Evolutionary conservation across 2,797 vertebrate genomes (phyloP).

Genomic region (Bradypodion ventrale): DNA sequence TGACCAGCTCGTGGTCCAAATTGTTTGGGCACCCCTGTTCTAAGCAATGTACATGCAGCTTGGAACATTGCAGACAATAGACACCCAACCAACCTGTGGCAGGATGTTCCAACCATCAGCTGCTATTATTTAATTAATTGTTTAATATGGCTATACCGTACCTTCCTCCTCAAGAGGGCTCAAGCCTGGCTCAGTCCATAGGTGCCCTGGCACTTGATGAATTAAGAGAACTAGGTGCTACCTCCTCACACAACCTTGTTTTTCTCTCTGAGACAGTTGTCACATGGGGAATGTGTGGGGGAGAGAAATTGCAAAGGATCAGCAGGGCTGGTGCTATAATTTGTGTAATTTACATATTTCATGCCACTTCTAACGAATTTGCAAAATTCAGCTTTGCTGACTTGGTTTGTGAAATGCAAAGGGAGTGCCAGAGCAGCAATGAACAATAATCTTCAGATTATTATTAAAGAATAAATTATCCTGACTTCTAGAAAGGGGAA

Average conservation of each 20-base stretch:
- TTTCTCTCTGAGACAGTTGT: background rate
- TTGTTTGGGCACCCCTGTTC: no score
- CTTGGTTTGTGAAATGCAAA: background rate
- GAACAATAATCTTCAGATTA: background rate
- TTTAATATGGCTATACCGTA: no score
- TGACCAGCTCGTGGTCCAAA: no score
- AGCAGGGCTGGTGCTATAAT: background rate
- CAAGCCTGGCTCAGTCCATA: background rate
- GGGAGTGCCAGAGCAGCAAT: background rate
- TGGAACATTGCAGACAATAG: background rate
- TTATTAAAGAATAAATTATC: background rate
- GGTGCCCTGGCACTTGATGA: background rate
- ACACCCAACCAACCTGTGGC: background rate
- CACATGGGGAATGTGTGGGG: background rate
- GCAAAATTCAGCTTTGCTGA: background rate
- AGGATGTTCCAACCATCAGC: background rate
- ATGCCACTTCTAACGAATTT: conserved; percentile 1
- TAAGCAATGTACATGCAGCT: no score
- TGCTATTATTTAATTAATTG: no score
- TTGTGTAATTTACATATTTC: background rate
- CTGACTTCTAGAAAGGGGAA: background rate
- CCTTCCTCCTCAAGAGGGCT: no score
- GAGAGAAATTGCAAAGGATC: conserved; percentile 4
- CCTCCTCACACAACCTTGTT: background rate
- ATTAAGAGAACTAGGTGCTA: background rate